Base-by-base conservation (phyloP, 2,888 invertebrate species). In the Elegia similella region DNA sequence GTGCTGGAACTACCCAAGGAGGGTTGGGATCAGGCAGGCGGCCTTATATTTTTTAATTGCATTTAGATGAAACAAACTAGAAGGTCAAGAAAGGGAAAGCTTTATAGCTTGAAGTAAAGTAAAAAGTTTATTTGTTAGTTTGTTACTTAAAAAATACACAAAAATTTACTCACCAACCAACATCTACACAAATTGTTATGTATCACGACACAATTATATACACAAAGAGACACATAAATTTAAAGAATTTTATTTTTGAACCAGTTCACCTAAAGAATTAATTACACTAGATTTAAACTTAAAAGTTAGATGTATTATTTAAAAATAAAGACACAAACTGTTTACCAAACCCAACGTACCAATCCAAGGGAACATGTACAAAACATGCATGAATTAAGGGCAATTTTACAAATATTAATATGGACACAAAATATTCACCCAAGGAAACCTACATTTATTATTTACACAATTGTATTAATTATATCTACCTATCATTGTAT, bases 401-500 rank as follows among this genome's bases (percentile, higher is more conserved):
- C 10, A 38, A 38, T 5, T 34, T 2, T 34, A 12, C 2, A 10
- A 10, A 34, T 34, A 10, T 34, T 34, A 34, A 38, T 38, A 38
- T 38, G 38, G 38, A 38, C 34, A 34, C 32, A 34, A 34, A 34
- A 34, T 10, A 8, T 38, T 3, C 38, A 38, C 38, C 38, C 8
- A 2, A 34, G 38, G 2, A 38, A 38, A 38, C n/a, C 38, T 12
- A 38, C 10, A 5, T 12, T 12, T 12, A 38, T 5, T n/a, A 38
- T 38, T 38, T 38, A 38, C 23, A 46, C 12, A 12, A 1, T 8
- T 46, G 7, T 5, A 53, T 42, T 60, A 62, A 38, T 59, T 50
- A 48, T 58, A 55, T 44, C 52, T 38, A 62, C 42, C 55, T 62
- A 62, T 5, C 5, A 5, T 23, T 23, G 23, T 23, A 23, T n/a